These are phyloP conservation scores for Philereme transversata DNA, from an alignment of 2,888 invertebrate genomes.

Conservation along the genomic window DNA sequence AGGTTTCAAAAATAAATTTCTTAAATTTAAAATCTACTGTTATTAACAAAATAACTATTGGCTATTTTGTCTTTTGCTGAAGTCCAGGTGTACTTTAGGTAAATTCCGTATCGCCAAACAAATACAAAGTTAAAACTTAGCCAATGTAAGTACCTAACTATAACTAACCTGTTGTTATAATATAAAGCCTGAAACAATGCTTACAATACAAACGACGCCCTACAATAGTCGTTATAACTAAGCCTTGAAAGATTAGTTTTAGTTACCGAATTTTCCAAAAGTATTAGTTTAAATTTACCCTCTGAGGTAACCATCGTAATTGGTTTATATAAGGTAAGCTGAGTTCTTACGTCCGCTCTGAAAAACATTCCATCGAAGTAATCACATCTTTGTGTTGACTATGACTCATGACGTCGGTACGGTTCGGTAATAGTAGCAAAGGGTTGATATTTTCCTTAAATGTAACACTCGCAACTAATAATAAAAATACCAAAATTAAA, in stretches of 20 bases:
- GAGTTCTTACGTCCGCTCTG: not conserved
- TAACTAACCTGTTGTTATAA: not conserved
- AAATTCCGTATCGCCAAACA: not conserved
- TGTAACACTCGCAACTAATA: too few relatives aligned
- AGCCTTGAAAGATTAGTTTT: not conserved
- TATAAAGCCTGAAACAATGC: not conserved
- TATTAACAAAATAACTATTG: too few relatives aligned
- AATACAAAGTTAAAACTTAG: conserved; percentile 5
- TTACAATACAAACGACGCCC: conserved; percentile 2
- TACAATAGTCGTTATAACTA: not conserved
- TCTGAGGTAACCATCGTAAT: not conserved
- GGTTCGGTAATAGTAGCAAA: not conserved
- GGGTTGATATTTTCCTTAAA: too few relatives aligned
- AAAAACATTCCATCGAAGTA: not conserved
- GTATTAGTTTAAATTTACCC: not conserved
- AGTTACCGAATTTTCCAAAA: not conserved
- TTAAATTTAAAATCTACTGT: too few relatives aligned
- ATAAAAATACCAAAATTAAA: too few relatives aligned
- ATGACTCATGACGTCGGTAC: not conserved
- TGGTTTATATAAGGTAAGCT: not conserved
- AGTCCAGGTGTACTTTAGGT: not conserved
- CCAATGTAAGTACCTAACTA: not conserved
- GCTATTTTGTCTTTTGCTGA: too few relatives aligned
- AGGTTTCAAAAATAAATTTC: too few relatives aligned
- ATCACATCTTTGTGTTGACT: too few relatives aligned